Conservation (phyloP, 2,888 invertebrate species). For the Agelastica alni region DNA sequence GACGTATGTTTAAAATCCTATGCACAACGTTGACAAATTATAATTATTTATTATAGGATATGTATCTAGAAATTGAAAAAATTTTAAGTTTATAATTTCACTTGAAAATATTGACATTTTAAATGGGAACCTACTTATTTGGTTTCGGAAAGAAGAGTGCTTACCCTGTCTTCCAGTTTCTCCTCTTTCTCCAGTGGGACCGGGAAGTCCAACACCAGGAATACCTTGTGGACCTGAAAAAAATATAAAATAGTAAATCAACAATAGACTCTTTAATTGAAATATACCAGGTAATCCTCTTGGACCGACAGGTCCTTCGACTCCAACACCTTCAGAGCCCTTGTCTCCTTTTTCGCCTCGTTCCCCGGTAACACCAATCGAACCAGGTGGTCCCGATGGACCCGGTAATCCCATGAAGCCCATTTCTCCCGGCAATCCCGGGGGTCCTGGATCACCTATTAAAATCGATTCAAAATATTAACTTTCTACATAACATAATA, state of each 20-base stretch:
- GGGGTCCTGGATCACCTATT: conserved; percentile 68
- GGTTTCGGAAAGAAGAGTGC: too few relatives aligned
- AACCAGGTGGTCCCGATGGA: conserved; percentile 64
- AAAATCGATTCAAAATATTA: too few relatives aligned
- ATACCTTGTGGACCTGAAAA: conserved; percentile 68
- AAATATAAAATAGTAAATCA: conserved; percentile 5
- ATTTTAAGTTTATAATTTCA: too few relatives aligned
- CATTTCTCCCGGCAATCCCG: conserved; percentile 67
- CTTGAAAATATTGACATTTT: too few relatives aligned
- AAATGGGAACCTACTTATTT: too few relatives aligned
- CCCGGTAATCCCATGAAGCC: conserved; percentile 70
- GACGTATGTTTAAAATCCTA: too few relatives aligned
- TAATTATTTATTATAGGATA: too few relatives aligned
- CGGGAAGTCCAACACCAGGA: conserved; percentile 66
- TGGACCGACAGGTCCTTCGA: conserved; percentile 74
- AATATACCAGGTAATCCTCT: conserved; percentile 68
- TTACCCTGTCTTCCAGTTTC: conserved; percentile 74
- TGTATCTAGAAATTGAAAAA: too few relatives aligned
- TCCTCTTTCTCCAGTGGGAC: conserved; percentile 77
- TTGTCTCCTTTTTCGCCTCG: conserved; percentile 76
- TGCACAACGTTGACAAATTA: too few relatives aligned
- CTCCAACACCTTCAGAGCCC: conserved; percentile 71
- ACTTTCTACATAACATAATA: too few relatives aligned
- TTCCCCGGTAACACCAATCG: conserved; percentile 65
- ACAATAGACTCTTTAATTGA: not conserved